These are phyloP conservation scores for Crenuchus spilurus DNA, from an alignment of 2,797 vertebrate species.

Conservation along the genomic window DNA sequence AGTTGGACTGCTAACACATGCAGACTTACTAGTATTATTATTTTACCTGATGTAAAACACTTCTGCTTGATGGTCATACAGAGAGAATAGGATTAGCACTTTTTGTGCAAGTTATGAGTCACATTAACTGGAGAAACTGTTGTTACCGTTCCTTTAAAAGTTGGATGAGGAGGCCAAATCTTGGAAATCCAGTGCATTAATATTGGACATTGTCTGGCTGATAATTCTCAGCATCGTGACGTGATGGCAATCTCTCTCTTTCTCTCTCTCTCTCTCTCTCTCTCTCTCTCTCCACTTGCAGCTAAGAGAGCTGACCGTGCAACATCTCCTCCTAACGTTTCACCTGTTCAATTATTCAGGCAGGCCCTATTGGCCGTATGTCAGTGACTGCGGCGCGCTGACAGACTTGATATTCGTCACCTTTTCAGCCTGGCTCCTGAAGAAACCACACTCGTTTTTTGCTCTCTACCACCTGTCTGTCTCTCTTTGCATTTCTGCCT, in stretches of 20 bases:
- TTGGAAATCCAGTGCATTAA: constrained; percentile 4
- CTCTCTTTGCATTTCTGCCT: not conserved
- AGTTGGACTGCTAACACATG: no score
- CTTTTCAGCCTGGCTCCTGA: constrained; percentile 76
- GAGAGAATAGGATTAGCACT: not conserved
- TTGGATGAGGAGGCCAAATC: not conserved
- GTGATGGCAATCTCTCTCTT: not conserved
- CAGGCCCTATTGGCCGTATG: constrained; percentile 81
- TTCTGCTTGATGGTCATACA: no score
- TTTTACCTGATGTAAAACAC: not conserved
- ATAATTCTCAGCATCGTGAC: not conserved
- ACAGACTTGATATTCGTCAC: constrained; percentile 76
- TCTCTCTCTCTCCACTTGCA: constrained; percentile 35
- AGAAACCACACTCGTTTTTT: constrained; percentile 62
- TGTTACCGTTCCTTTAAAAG: not conserved
- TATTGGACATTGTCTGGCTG: not conserved
- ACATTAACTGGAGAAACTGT: not conserved
- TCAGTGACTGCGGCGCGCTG: constrained; percentile 70
- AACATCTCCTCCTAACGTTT: constrained; percentile 74
- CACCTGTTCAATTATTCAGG: constrained; percentile 86
- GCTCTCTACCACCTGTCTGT: not conserved
- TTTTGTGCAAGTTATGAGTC: not conserved
- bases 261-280: constrained; percentile 25
- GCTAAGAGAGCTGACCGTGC: constrained; percentile 59
- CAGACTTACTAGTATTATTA: not conserved